Evolutionary conservation across 2,113 vertebrate species (phyloP).

Genomic region (Paedocypris sp.): DNA sequence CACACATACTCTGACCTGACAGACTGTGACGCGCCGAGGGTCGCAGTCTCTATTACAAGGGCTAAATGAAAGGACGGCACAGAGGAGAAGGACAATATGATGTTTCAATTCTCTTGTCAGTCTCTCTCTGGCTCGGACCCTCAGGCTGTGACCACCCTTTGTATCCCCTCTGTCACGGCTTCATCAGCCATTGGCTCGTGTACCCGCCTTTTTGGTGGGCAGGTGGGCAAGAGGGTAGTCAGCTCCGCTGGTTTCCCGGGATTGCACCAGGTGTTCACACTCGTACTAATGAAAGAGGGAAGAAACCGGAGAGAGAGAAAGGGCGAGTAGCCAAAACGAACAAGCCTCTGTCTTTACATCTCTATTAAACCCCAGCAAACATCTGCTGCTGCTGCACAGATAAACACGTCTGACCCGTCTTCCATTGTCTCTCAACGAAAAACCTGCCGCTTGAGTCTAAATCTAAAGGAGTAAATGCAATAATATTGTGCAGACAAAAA

Average conservation of each 20-base stretch:
- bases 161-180: conserved; percentile 11
- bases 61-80: conserved; percentile 20
- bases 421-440: background rate
- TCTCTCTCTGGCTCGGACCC: conserved; percentile 26
- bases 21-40: conserved; percentile 54
- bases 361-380: conserved; percentile 59
- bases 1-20: conserved; percentile 48
- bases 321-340: conserved; percentile 44
- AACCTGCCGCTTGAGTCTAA: too few relatives aligned
- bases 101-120: conserved; percentile 16
- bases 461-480: too few relatives aligned
- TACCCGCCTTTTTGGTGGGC: background rate
- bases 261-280: conserved; percentile 50
- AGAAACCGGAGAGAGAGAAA: conserved; percentile 34
- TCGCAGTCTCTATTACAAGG: conserved; percentile 40
- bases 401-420: conserved; percentile 9
- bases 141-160: conserved; percentile 39
- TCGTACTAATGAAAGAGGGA: conserved; percentile 48
- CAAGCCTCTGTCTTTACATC: conserved; percentile 55
- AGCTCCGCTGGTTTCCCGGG: conserved; percentile 30
- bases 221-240: conserved; percentile 17
- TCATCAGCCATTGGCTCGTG: background rate
- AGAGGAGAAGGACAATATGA: conserved; percentile 9
- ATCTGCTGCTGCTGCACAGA: conserved; percentile 52
- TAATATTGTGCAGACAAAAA: too few relatives aligned